Evolutionary conservation across 2,888 invertebrate genomes (phyloP).

Genomic region (Miltochrista miniata): DNA sequence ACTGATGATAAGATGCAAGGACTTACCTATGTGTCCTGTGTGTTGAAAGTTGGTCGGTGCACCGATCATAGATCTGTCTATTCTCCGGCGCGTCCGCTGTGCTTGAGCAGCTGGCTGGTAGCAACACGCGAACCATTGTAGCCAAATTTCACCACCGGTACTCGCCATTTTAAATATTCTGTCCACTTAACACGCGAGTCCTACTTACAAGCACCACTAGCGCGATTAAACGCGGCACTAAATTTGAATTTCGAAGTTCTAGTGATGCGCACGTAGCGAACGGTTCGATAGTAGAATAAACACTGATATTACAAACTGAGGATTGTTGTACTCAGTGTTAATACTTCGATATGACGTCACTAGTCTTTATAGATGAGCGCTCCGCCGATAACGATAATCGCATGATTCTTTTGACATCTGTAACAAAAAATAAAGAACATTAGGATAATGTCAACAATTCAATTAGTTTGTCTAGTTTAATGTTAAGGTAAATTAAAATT

Average conservation of each 20-base stretch:
- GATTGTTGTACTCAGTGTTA: slow-evolving; percentile 29
- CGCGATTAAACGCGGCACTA: slow-evolving; percentile 41
- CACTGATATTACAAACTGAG: slow-evolving; percentile 34
- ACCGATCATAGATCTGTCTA: slow-evolving; percentile 97
- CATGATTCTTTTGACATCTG: slow-evolving; percentile 72
- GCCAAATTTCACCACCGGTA: slow-evolving; percentile 93
- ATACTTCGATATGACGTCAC: slow-evolving; percentile 41
- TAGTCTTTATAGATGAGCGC: slow-evolving; percentile 51
- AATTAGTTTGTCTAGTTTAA: slow-evolving; percentile 31
- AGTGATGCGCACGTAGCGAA: slow-evolving; percentile 39
- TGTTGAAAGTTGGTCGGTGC: slow-evolving; percentile 98
- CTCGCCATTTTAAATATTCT: slow-evolving; percentile 83
- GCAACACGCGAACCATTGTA: slow-evolving; percentile 97
- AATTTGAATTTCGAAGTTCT: slow-evolving; percentile 32
- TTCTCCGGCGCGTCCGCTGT: slow-evolving; percentile 88
- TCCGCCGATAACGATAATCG: slow-evolving; percentile 63
- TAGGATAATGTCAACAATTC: slow-evolving; percentile 22
- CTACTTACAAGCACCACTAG: slow-evolving; percentile 31
- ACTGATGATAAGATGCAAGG: too few species aligned
- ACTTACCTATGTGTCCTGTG: slow-evolving; percentile 87
- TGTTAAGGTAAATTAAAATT: neutral
- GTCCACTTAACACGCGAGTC: slow-evolving; percentile 52
- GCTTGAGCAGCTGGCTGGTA: slow-evolving; percentile 91
- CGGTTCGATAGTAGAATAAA: slow-evolving; percentile 40
- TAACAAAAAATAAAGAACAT: slow-evolving; percentile 52